Evolutionary conservation across 2,113 vertebrate species (phyloP), one percentile per base, ranked within the genome.

Genomic region (Peucedramus taeniatus): DNA sequence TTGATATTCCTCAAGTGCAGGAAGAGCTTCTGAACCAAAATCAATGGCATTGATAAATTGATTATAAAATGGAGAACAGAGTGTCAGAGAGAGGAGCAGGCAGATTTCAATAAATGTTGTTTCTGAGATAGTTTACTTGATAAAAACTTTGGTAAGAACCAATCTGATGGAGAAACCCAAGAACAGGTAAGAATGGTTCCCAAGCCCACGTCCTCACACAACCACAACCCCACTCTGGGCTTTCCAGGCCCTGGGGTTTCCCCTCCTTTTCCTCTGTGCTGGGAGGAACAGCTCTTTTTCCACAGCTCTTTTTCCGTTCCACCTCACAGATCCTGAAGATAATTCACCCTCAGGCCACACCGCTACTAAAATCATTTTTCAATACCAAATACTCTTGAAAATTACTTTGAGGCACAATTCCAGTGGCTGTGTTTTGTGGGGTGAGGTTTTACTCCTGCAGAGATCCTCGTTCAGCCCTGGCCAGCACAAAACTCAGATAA

Each of bases 401-500:
- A 28, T 3, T 1, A 3, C 44, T 61, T 1, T 3, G 40, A 61
- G 45, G 72, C 31, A 24, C 0, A 3, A 5, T 3, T 74, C 3
- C 50, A 6, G 35, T 2, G 12, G 27, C 5, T 22, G 4, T 1
- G 4, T 5, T 57, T 11, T 15, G 71, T 21, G 53, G 47, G 60
- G 9, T 7, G 64, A 15, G 6, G 61, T 28, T 60, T 69, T 6
- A 2, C 35, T 9, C 15, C 4, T 0, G 0, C 37, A 44, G 59
- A 49, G 31, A 11, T 13, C 0, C 59, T 28, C 10, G 0, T 7
- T 10, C 33, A 27, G 8, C 51, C 11, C 56, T 44, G 79, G 51
- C 40, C 96, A 69, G 63, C 64, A 23, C 22, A 5, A 11, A 49
- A 22, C 5, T 35, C 35, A 16, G 47, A 15, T 15, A 3, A 12